Base-by-base conservation (phyloP, 2,797 vertebrate species). In the Eupleurogrammus muticus region DNA sequence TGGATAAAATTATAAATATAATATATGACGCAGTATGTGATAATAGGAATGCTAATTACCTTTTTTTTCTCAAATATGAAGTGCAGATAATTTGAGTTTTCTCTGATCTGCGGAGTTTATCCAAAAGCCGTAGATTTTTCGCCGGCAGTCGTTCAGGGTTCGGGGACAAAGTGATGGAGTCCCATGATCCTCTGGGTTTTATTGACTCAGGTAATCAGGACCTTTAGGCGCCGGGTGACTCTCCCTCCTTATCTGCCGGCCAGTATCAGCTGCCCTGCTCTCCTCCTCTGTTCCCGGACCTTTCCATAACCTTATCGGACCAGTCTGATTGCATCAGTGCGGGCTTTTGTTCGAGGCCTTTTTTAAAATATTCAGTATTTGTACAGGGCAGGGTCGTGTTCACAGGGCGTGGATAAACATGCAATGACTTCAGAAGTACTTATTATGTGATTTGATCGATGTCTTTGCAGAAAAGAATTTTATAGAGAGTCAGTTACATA, bases 191-290 rank as follows among this genome's bases (percentile, higher is more conserved):
- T 32, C 13, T 62, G 19, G 42, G 4, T 66, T 85, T 81, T 89
- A 88, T 91, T 91, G 70, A 57, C 77, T 71, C 52, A 23, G 57
- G 11, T 81, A 81, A 84, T 90, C 82, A 60, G 67, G 14, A 68
- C 38, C 23, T 78, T 38, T 3, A 56, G 61, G 62, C 5, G 44
- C 38, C 65, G 58, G 77, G 44, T 38, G 55, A 62, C 73, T 72
- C 73, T 72, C 51, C 55, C 66, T 76, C 59, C 70, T 85, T 87
- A 88, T 88, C 86, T 62, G 9, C 7, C 1, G 10, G 7, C 21
- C 34, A 9, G 16, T 46, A 81, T 86, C 77, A 66, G 64, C 47
- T 36, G 13, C 35, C 17, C 36, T n/a, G 13, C 56, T 2, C 47
- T 36, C 49, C 53, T 36, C 48, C 53, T 56, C 53, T 71, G 68